These are phyloP conservation scores for Heliconius eleuchia DNA, from an alignment of 1,140 invertebrate species.

Conservation along the genomic window DNA sequence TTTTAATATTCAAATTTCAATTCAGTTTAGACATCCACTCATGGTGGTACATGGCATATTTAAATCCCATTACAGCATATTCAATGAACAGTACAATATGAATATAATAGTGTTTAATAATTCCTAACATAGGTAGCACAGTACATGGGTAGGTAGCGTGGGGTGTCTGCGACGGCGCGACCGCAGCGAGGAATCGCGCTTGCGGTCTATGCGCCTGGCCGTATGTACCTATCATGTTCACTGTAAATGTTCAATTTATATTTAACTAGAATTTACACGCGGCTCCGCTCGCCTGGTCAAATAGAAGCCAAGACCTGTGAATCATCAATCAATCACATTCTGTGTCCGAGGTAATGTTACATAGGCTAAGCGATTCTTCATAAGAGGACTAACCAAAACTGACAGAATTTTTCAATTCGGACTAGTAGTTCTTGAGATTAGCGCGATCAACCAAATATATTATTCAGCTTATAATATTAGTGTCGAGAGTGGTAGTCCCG, in stretches of 20 bases:
- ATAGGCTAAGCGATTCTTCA: too few relatives aligned
- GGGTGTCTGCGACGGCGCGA: conserved; percentile 19
- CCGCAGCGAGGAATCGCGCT: conserved; percentile 21
- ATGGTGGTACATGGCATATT: background rate
- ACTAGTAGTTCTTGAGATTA: too few relatives aligned
- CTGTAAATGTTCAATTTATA: background rate
- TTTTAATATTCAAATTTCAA: conserved; percentile 7
- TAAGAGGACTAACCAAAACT: too few relatives aligned
- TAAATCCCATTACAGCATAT: conserved; percentile 5
- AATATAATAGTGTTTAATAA: conserved; percentile 14
- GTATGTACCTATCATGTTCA: conserved; percentile 3
- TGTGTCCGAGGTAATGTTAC: too few relatives aligned
- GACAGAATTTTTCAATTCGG: too few relatives aligned
- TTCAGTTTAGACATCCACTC: background rate
- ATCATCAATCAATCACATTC: too few relatives aligned
- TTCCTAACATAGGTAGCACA: background rate
- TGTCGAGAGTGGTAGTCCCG: too few relatives aligned
- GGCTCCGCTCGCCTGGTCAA: too few relatives aligned
- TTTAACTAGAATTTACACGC: background rate
- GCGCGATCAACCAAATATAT: too few relatives aligned
- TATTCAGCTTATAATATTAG: too few relatives aligned
- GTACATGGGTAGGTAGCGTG: background rate
- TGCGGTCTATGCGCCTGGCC: conserved; percentile 17
- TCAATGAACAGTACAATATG: conserved; percentile 12
- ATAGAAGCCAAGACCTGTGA: background rate